Evolutionary conservation across 1,140 invertebrate genomes (phyloP).

Genomic region (Meloidogyne floridensis): DNA sequence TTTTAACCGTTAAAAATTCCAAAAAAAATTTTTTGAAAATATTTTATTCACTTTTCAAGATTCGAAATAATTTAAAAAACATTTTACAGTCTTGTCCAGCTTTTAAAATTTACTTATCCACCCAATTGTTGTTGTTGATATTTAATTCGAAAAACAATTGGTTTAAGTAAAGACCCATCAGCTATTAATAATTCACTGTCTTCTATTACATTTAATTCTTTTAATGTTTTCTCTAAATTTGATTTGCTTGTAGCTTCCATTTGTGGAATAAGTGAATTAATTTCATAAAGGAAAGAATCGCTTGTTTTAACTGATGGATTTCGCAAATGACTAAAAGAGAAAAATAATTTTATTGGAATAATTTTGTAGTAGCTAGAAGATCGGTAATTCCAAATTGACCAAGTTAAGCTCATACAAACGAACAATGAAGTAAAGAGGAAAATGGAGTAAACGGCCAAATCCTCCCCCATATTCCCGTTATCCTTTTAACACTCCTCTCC

Average conservation of each 20-base stretch:
- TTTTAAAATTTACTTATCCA: neutral
- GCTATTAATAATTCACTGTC: slow-evolving; percentile 31
- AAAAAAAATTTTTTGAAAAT: too few species aligned
- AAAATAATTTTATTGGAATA: too few species aligned
- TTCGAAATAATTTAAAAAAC: too few species aligned
- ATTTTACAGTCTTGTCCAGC: too few species aligned
- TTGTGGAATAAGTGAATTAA: slow-evolving; percentile 55
- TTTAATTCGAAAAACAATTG: slow-evolving; percentile 20
- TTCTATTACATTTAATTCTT: slow-evolving; percentile 36
- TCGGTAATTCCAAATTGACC: neutral
- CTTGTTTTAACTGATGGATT: slow-evolving; percentile 51
- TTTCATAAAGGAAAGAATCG: slow-evolving; percentile 37
- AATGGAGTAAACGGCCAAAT: too few species aligned
- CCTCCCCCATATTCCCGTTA: too few species aligned
- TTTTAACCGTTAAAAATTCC: too few species aligned
- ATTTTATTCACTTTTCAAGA: too few species aligned
- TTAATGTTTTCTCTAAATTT: slow-evolving; percentile 33
- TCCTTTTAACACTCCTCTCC: too few species aligned
- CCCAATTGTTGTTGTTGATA: slow-evolving; percentile 11
- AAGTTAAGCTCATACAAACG: too few species aligned
- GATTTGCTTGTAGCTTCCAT: slow-evolving; percentile 43
- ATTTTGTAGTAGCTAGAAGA: neutral
- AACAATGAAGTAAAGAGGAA: too few species aligned
- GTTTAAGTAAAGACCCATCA: slow-evolving; percentile 30
- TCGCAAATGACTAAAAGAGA: slow-evolving; percentile 49